phyloP scores from a whole-genome alignment of 2,888 invertebrate species.

The Phlogophora meticulosa region DNA sequence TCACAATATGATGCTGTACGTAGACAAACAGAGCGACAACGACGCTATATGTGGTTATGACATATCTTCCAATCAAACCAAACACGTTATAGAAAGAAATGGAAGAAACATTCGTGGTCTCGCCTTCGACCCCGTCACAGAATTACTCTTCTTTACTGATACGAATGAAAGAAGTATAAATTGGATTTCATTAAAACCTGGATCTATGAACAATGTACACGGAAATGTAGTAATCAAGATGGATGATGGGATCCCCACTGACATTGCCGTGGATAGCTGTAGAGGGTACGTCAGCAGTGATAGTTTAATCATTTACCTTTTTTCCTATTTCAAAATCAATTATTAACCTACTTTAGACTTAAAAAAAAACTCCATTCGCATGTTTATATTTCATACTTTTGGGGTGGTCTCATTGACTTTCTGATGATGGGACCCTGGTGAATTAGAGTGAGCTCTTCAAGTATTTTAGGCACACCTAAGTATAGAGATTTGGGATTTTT shows the following conservation, averaged over 20 bases:
- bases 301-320: not conserved
- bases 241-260: conserved; percentile 92
- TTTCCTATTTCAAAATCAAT: no score
- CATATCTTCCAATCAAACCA: conserved; percentile 79
- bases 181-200: conserved; percentile 81
- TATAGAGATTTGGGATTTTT: no score
- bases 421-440: no score
- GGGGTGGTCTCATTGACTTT: no score
- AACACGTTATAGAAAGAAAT: conserved; percentile 85
- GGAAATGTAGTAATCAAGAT: conserved; percentile 83
- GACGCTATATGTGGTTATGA: conserved; percentile 93
- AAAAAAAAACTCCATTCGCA: no score
- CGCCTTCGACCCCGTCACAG: conserved; percentile 93
- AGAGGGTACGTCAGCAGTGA: conserved; percentile 90
- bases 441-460: no score
- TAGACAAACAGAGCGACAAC: conserved; percentile 92
- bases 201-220: conserved; percentile 76
- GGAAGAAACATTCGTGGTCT: conserved; percentile 92
- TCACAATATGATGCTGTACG: conserved; percentile 92
- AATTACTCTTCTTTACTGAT: conserved; percentile 96
- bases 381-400: no score
- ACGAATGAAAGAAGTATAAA: conserved; percentile 92
- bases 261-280: conserved; percentile 95
- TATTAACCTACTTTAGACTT: no score
- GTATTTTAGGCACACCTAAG: no score